Conservation (phyloP, 2,888 invertebrate species). For the Syrphus vitripennis region DNA sequence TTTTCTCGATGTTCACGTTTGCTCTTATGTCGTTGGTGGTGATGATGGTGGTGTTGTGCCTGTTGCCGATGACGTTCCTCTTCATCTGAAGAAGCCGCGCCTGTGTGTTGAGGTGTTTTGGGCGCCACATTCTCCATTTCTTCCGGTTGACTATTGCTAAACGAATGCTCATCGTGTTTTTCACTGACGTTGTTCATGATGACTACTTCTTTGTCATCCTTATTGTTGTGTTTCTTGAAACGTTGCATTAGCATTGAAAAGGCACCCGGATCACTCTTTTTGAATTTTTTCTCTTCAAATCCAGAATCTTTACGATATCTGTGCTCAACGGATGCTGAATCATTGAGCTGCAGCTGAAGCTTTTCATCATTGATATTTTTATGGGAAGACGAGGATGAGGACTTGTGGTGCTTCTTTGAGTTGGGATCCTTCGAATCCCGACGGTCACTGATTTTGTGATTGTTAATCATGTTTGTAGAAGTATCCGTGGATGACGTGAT, state of each 20-base stretch:
- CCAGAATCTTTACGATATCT: conserved; percentile 75
- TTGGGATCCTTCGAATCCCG: conserved; percentile 87
- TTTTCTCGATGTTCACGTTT: conserved; percentile 79
- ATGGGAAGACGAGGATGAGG: conserved; percentile 46
- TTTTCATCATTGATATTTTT: conserved; percentile 68
- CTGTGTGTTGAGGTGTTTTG: conserved; percentile 50
- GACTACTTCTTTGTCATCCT: conserved; percentile 55
- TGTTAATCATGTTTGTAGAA: conserved; percentile 79
- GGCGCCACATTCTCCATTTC: conserved; percentile 53
- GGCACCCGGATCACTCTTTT: conserved; percentile 75
- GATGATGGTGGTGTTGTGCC: conserved; percentile 72
- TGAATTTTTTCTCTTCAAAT: conserved; percentile 75
- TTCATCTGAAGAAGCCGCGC: conserved; percentile 69
- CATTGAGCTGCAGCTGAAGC: conserved; percentile 56
- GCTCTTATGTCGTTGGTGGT: conserved; percentile 77
- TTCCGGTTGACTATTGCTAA: conserved; percentile 37
- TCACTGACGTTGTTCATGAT: conserved; percentile 49
- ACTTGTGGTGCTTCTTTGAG: conserved; percentile 62
- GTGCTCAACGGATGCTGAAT: conserved; percentile 75
- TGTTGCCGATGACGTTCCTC: conserved; percentile 63
- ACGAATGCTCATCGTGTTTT: conserved; percentile 34
- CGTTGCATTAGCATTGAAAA: conserved; percentile 66
- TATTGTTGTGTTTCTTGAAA: conserved; percentile 74
- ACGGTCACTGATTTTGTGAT: conserved; percentile 83
- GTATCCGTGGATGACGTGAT: conserved; percentile 73